These are phyloP conservation scores for Drosophila paramelanica DNA, from an alignment of 2,888 invertebrate species.

Conservation along the genomic window DNA sequence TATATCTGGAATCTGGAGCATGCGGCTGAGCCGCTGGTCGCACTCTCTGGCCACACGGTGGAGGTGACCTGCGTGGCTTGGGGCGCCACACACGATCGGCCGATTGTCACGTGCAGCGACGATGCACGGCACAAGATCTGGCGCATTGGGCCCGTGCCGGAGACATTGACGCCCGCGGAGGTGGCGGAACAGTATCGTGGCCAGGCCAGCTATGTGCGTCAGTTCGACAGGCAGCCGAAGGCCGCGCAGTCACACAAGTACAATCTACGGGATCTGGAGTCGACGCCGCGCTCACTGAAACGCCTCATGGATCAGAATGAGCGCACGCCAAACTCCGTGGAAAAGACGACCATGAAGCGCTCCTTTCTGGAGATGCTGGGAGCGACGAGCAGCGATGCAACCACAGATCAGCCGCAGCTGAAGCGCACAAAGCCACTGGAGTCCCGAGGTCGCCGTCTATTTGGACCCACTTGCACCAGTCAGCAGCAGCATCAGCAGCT, in stretches of 20 bases:
- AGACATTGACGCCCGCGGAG: slow-evolving; percentile 84
- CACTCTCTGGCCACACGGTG: slow-evolving; percentile 91
- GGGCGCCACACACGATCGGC: slow-evolving; percentile 87
- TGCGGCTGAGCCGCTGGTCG: slow-evolving; percentile 88
- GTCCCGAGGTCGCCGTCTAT: slow-evolving; percentile 85
- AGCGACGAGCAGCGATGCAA: slow-evolving; percentile 51
- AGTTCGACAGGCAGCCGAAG: slow-evolving; percentile 57
- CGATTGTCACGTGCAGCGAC: slow-evolving; percentile 93
- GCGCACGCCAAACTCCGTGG: slow-evolving; percentile 81
- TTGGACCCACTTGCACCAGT: slow-evolving; percentile 82
- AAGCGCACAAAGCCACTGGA: slow-evolving; percentile 85
- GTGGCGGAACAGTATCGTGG: slow-evolving; percentile 85
- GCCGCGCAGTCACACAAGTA: slow-evolving; percentile 64
- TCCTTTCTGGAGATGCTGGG: slow-evolving; percentile 82
- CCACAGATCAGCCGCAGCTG: slow-evolving; percentile 60
- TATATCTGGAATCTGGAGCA: slow-evolving; percentile 93
- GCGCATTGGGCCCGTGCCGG: slow-evolving; percentile 88
- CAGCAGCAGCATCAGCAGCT: slow-evolving; percentile 22
- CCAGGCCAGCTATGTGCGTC: slow-evolving; percentile 85
- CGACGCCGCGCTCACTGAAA: slow-evolving; percentile 86
- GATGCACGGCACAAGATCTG: slow-evolving; percentile 92
- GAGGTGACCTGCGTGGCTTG: slow-evolving; percentile 96
- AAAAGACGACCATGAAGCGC: slow-evolving; percentile 80
- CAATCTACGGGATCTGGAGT: slow-evolving; percentile 83
- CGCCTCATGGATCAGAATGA: slow-evolving; percentile 84